These are phyloP conservation scores for Conus betulinus DNA, from an alignment of 1,140 invertebrate genomes.

Conservation along the genomic window DNA sequence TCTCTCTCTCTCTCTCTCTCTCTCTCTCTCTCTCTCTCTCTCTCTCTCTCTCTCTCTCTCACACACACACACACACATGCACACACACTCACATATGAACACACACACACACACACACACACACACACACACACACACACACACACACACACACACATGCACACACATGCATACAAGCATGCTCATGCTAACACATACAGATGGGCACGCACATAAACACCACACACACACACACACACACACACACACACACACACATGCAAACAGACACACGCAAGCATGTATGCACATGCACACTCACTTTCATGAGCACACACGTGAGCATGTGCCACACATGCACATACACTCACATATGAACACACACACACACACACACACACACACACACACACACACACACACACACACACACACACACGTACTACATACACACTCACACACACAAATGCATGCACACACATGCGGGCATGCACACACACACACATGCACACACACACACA, in stretches of 20 bases:
- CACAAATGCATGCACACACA: no score
- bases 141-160: not conserved
- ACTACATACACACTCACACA: no score
- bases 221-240: not conserved
- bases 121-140: not conserved
- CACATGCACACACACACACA: no score
- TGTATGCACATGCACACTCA: not conserved
- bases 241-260: not conserved
- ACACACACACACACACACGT: no score
- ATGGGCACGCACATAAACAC: not conserved
- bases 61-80: constrained; percentile 2
- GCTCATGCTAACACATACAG: not conserved
- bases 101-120: constrained; percentile 6
- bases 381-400: no score
- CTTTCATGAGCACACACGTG: not conserved
- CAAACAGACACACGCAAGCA: not conserved
- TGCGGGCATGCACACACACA: no score
- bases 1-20: no score
- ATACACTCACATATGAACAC: no score
- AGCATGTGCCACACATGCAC: no score
- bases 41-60: no score
- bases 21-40: no score
- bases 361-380: no score
- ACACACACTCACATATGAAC: not conserved
- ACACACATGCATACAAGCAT: not conserved